These are phyloP conservation scores for Philonicus albiceps DNA, from an alignment of 2,888 invertebrate species.

Conservation along the genomic window DNA sequence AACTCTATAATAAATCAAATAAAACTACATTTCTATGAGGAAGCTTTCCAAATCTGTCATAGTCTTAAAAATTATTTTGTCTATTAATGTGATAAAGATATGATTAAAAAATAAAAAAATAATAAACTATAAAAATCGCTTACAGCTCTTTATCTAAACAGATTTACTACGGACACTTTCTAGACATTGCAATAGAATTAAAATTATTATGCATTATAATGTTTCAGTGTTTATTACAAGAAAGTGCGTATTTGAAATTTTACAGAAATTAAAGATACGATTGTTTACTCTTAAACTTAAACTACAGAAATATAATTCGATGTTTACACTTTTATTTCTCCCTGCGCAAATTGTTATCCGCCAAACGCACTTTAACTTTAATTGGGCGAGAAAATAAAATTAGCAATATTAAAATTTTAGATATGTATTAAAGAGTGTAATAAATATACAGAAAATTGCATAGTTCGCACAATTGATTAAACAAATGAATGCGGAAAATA, in stretches of 20 bases:
- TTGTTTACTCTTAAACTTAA: background rate
- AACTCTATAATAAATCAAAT: background rate
- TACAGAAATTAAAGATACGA: background rate
- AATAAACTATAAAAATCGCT: no score
- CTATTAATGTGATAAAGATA: background rate
- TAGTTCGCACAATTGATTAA: background rate
- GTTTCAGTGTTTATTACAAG: background rate
- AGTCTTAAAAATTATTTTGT: background rate
- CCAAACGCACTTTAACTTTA: background rate
- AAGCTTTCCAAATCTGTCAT: background rate
- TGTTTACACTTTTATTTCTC: background rate
- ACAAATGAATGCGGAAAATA: background rate
- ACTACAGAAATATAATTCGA: background rate
- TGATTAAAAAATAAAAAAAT: no score
- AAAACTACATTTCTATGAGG: no score
- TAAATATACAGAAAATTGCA: no score
- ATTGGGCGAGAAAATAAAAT: background rate
- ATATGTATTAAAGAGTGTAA: background rate
- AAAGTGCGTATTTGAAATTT: background rate
- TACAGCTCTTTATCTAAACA: no score
- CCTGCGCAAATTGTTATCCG: background rate
- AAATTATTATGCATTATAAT: background rate
- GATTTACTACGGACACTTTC: background rate
- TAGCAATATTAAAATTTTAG: background rate
- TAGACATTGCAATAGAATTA: background rate